Conservation (phyloP, 2,888 invertebrate species). For the Machimus atricapillus region DNA sequence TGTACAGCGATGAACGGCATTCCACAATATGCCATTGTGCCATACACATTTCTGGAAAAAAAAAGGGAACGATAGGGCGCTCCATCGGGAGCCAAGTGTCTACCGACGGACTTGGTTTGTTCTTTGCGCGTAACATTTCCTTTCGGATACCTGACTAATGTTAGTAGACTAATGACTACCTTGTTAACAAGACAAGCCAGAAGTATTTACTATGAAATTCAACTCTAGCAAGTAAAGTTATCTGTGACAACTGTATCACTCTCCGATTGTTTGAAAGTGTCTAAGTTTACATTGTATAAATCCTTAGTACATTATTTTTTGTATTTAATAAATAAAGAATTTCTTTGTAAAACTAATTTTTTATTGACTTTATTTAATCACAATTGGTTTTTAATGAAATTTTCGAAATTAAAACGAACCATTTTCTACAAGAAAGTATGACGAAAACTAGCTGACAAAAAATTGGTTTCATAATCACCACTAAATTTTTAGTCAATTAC, state of each 20-base stretch:
- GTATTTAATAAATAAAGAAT: conserved; percentile 23
- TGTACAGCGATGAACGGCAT: not conserved
- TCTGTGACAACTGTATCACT: conserved; percentile 15
- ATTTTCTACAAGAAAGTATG: no score
- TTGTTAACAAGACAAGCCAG: not conserved
- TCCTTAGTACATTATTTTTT: conserved; percentile 24
- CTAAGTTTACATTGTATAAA: not conserved
- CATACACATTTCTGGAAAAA: not conserved
- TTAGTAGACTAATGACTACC: conserved; percentile 7
- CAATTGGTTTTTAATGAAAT: not conserved
- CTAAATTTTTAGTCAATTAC: no score
- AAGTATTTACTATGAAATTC: not conserved
- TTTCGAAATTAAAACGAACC: no score
- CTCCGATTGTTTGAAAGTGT: conserved; percentile 8
- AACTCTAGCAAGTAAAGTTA: conserved; percentile 13
- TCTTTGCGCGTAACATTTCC: not conserved
- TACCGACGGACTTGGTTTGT: not conserved
- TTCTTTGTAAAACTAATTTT: not conserved
- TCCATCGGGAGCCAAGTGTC: not conserved
- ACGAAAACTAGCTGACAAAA: no score
- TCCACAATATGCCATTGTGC: conserved; percentile 1
- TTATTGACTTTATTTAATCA: not conserved
- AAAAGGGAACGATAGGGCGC: not conserved
- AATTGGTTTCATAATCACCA: no score
- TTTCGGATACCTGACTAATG: conserved; percentile 8